phyloP scores from a whole-genome alignment of 1,140 invertebrate species.

The Diploscapter pachys region DNA sequence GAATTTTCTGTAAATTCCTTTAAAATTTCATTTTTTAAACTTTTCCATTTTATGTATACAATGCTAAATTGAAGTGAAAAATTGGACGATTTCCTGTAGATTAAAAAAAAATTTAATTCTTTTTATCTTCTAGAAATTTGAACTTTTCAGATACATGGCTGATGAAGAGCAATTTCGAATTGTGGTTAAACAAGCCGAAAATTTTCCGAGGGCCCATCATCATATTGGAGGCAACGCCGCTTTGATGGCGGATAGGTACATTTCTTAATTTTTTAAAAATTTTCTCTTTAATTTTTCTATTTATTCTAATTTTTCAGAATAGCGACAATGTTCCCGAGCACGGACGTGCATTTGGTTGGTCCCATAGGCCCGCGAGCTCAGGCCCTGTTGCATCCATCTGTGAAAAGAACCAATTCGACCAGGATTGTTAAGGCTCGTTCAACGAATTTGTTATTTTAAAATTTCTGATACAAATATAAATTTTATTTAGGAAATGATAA shows the following conservation, averaged over 20 bases:
- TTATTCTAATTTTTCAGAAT: no score
- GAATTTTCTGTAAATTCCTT: no score
- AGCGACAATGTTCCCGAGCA: constrained; percentile 55
- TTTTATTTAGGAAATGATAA: background rate
- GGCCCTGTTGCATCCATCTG: constrained; percentile 58
- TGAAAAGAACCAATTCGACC: constrained; percentile 56
- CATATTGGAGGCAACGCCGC: constrained; percentile 64
- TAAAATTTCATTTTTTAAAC: no score
- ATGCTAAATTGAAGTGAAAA: no score
- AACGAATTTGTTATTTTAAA: background rate
- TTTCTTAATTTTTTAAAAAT: no score
- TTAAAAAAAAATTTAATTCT: no score
- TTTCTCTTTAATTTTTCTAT: no score
- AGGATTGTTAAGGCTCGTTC: constrained; percentile 42
- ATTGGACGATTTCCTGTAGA: no score
- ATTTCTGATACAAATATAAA: no score
- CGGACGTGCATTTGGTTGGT: constrained; percentile 61
- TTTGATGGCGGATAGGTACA: constrained; percentile 61
- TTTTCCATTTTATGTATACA: no score
- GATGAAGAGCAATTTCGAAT: constrained; percentile 54
- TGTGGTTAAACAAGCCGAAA: constrained; percentile 48
- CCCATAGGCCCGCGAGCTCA: constrained; percentile 62
- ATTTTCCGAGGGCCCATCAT: constrained; percentile 53
- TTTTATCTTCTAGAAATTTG: background rate
- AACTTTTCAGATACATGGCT: constrained; percentile 50